Evolutionary conservation across 1,140 invertebrate species (phyloP).

Genomic region (Penaeus chinensis): DNA sequence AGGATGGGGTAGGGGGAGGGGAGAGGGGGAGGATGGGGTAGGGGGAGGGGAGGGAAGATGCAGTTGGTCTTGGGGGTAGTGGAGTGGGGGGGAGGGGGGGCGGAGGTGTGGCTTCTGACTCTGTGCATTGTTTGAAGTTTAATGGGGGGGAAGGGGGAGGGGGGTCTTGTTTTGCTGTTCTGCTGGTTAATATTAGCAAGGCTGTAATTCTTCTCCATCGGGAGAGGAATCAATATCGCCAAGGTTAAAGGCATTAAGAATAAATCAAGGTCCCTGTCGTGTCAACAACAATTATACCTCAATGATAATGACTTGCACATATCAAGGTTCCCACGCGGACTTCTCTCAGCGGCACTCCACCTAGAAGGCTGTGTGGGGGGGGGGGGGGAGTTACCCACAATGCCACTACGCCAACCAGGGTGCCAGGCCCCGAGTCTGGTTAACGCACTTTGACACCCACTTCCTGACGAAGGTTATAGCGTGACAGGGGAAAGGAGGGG

Average conservation of each 20-base stretch:
- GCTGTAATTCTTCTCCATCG: no score
- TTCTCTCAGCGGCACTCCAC: background rate
- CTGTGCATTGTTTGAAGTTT: no score
- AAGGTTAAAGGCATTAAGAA: no score
- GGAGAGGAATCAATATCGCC: no score
- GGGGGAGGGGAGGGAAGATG: background rate
- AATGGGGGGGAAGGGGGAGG: no score
- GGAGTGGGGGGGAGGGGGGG: background rate
- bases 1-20: background rate
- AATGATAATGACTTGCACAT: background rate
- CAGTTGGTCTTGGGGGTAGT: background rate
- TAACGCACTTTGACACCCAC: background rate
- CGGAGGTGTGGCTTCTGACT: no score
- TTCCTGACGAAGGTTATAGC: background rate
- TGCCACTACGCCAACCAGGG: background rate
- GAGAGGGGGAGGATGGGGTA: background rate
- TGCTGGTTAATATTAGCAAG: no score
- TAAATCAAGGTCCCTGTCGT: no score
- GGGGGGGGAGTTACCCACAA: background rate
- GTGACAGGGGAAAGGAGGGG: background rate
- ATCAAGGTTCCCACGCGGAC: constrained; percentile 17
- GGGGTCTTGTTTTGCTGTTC: no score
- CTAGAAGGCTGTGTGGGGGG: background rate
- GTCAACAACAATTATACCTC: no score
- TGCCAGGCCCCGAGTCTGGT: no score